Conservation (phyloP, 1,140 invertebrate species). For the Brachionus rotundiformis region DNA sequence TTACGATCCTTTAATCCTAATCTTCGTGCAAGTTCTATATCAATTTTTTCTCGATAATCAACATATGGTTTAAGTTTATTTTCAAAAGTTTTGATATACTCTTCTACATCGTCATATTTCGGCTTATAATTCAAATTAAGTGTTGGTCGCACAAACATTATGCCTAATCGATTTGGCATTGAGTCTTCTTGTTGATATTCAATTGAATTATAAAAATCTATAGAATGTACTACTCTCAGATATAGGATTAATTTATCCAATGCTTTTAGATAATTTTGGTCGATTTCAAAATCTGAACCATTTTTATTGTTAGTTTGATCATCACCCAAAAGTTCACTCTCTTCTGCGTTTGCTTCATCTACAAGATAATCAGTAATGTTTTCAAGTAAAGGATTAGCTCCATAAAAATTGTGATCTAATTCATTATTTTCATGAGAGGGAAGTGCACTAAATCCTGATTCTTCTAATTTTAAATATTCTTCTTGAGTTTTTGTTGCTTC, state of each 20-base stretch:
- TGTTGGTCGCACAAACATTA: constrained; percentile 81
- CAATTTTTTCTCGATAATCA: constrained; percentile 9
- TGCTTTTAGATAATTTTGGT: constrained; percentile 75
- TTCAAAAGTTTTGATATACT: constrained; percentile 26
- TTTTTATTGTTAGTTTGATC: background rate
- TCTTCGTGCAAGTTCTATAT: constrained; percentile 10
- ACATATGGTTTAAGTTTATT: constrained; percentile 34
- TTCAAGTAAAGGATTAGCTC: constrained; percentile 39
- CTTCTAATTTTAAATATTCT: constrained; percentile 38
- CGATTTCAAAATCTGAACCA: constrained; percentile 70
- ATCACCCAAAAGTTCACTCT: constrained; percentile 86
- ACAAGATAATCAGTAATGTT: constrained; percentile 98
- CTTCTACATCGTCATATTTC: background rate
- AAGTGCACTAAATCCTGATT: background rate
- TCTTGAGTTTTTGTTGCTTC: background rate
- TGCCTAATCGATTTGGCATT: constrained; percentile 98
- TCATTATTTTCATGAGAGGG: background rate
- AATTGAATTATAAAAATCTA: constrained; percentile 97
- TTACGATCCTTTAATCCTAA: constrained; percentile 28
- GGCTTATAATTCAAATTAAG: background rate
- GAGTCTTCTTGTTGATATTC: constrained; percentile 99
- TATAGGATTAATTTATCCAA: constrained; percentile 85
- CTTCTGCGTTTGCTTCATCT: constrained; percentile 95
- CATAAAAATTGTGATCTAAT: background rate
- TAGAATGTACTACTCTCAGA: constrained; percentile 91